phyloP scores from a whole-genome alignment of 2,888 invertebrate genomes.

The Amaurobius ferox region DNA sequence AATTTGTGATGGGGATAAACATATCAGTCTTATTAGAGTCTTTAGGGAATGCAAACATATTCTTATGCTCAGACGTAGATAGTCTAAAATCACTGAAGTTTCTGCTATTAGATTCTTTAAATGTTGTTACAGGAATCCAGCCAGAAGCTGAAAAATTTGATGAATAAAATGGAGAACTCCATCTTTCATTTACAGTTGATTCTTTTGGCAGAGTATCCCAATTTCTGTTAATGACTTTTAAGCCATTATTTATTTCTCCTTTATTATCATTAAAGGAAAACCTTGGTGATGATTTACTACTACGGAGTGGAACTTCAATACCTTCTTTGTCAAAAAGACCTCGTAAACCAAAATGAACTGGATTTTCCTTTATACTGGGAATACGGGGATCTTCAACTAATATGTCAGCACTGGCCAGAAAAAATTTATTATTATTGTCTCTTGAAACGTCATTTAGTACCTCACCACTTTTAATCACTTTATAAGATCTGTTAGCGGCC shows the following conservation, averaged over 20 bases:
- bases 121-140: constrained; percentile 58
- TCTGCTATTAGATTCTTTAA: neutral
- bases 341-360: neutral
- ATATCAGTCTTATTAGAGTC: no score
- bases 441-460: neutral
- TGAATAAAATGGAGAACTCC: constrained; percentile 50
- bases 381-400: neutral
- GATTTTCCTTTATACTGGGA: neutral
- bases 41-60: no score
- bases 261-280: neutral
- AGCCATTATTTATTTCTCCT: neutral
- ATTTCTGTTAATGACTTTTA: neutral
- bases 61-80: no score
- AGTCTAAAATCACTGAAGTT: no score
- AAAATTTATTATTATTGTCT: constrained; percentile 38
- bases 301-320: neutral
- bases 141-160: constrained; percentile 48
- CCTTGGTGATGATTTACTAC: neutral
- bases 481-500: neutral
- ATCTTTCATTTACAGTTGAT: constrained; percentile 25
- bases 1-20: no score
- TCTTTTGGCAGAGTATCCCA: constrained; percentile 19
- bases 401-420: constrained; percentile 39
- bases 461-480: constrained; percentile 18
- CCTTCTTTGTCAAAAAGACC: neutral